Percentiles rank a stretch among this genome's conserved stretches.
These are phyloP conservation scores for Ceraclea dissimilis DNA, from an alignment of 2,888 invertebrate genomes.

Conservation along the genomic window DNA sequence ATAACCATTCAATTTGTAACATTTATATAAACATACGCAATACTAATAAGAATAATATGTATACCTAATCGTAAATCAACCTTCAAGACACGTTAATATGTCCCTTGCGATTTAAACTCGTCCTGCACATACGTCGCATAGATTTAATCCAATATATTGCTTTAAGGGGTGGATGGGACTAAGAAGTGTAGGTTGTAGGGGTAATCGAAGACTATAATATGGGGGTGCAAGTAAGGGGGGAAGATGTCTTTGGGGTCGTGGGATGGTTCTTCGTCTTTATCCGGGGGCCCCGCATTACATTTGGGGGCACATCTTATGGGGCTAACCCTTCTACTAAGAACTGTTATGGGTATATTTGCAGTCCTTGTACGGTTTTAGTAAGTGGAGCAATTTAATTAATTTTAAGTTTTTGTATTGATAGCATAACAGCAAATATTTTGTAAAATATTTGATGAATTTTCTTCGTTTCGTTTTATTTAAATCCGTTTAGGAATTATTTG, in stretches of 20 bases:
- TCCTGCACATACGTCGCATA: slow-evolving; percentile 12
- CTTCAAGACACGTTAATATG: neutral
- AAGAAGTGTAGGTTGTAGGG: neutral
- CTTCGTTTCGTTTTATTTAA: no score
- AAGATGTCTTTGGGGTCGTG: neutral
- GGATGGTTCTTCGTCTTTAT: slow-evolving; percentile 17
- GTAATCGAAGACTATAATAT: neutral
- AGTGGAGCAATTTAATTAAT: no score
- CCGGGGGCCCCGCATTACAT: slow-evolving; percentile 13
- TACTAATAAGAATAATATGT: no score
- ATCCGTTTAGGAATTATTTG: no score
- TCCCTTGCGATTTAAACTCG: slow-evolving; percentile 3
- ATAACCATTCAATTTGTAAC: no score
- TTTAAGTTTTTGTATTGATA: no score
- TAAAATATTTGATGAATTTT: no score
- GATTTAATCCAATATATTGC: slow-evolving; percentile 21
- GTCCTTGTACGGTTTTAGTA: neutral
- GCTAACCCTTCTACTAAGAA: slow-evolving; percentile 21
- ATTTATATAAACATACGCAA: no score
- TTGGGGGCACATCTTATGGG: slow-evolving; percentile 11
- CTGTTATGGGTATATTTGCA: slow-evolving; percentile 20
- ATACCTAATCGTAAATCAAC: no score
- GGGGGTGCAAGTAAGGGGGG: no score
- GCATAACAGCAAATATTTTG: no score
- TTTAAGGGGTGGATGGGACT: neutral